These are phyloP conservation scores for Pygoscelis adeliae DNA, from an alignment of 2,113 vertebrate genomes.

Conservation along the genomic window DNA sequence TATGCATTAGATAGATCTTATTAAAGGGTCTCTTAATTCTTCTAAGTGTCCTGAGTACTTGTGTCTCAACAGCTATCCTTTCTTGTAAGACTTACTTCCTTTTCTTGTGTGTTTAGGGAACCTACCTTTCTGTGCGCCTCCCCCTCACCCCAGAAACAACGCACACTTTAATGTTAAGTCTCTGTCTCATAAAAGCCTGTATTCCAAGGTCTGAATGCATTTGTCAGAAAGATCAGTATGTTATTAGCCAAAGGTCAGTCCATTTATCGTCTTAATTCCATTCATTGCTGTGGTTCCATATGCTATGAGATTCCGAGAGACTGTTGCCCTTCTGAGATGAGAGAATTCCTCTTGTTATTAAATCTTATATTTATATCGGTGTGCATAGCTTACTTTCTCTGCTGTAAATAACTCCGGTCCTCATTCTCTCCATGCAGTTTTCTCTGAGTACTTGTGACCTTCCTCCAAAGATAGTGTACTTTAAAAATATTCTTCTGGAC, in stretches of 20 bases:
- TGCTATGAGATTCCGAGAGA: neutral
- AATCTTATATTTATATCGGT: constrained; percentile 5
- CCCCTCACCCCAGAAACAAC: neutral
- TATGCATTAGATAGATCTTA: neutral
- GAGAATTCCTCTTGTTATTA: constrained; percentile 49
- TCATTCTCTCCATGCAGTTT: neutral
- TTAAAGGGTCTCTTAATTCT: neutral
- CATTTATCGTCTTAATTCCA: neutral
- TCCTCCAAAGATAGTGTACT: neutral
- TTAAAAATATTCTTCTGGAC: neutral
- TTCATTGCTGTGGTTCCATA: neutral
- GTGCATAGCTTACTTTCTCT: neutral
- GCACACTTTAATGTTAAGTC: neutral
- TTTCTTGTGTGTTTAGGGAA: neutral
- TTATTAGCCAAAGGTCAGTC: constrained; percentile 53
- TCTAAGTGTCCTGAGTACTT: neutral
- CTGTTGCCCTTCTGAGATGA: neutral
- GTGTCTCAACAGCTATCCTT: neutral
- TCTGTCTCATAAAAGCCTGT: neutral
- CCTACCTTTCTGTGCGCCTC: neutral
- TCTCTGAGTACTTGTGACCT: neutral
- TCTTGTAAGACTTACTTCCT: neutral
- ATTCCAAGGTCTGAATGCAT: neutral
- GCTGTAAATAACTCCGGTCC: neutral
- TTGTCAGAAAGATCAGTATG: neutral